These are phyloP conservation scores for Medauroidea extradentata DNA, from an alignment of 1,140 invertebrate genomes.

Conservation along the genomic window DNA sequence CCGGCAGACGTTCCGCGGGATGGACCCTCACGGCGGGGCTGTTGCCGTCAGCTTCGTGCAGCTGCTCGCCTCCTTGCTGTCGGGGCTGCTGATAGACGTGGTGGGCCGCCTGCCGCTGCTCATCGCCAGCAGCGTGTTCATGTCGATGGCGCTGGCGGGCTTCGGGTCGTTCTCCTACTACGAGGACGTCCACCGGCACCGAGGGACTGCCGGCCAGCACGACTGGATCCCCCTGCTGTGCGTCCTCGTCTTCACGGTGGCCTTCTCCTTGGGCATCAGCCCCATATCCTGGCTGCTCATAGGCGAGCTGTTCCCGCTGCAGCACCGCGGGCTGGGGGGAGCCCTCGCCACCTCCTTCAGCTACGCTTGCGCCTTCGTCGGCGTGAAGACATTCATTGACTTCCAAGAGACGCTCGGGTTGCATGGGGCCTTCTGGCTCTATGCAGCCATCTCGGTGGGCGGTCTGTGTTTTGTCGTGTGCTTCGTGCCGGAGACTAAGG, in stretches of 20 bases:
- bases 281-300: constrained; percentile 85
- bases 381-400: constrained; percentile 83
- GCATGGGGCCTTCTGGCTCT: constrained; percentile 84
- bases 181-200: constrained; percentile 40
- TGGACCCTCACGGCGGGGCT: constrained; percentile 77
- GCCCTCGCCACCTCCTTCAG: constrained; percentile 80
- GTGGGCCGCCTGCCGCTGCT: constrained; percentile 71
- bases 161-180: constrained; percentile 79
- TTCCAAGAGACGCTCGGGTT: constrained; percentile 69
- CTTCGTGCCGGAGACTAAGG: constrained; percentile 88
- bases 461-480: constrained; percentile 79
- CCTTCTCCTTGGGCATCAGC: constrained; percentile 82
- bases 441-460: constrained; percentile 74
- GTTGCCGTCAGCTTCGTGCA: constrained; percentile 75
- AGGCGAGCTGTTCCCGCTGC: constrained; percentile 81
- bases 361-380: constrained; percentile 82
- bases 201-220: constrained; percentile 43
- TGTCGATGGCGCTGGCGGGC: constrained; percentile 72
- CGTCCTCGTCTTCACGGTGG: constrained; percentile 74
- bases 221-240: constrained; percentile 81
- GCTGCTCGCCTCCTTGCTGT: constrained; percentile 69
- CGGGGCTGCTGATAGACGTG: constrained; percentile 73
- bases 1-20: constrained; percentile 67
- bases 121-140: constrained; percentile 74
- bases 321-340: constrained; percentile 76